Evolutionary conservation across 2,888 invertebrate genomes (phyloP).

Genomic region (Craniophora ligustri): DNA sequence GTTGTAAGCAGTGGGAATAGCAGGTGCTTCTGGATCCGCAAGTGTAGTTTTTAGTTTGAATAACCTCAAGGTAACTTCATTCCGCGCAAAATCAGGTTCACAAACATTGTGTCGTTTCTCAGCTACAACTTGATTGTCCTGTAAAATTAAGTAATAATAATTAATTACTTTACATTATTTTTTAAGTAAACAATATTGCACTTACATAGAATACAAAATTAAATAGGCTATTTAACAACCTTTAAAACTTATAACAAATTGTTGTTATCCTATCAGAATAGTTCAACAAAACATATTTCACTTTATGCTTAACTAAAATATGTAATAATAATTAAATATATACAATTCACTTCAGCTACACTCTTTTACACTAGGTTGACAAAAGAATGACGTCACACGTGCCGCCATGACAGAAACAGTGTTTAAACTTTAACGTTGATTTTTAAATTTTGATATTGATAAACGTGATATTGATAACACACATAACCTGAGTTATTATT

Average conservation of each 20-base stretch:
- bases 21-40: slow-evolving; percentile 32
- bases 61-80: slow-evolving; percentile 24
- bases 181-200: slow-evolving; percentile 21
- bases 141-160: slow-evolving; percentile 22
- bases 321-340: slow-evolving; percentile 21
- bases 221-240: slow-evolving; percentile 19
- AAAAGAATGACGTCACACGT: slow-evolving; percentile 20
- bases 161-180: slow-evolving; percentile 21
- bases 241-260: slow-evolving; percentile 19
- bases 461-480: slow-evolving; percentile 20
- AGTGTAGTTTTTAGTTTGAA: slow-evolving; percentile 23
- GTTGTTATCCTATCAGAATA: slow-evolving; percentile 21
- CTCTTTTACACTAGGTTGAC: slow-evolving; percentile 19
- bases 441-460: slow-evolving; percentile 20
- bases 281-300: slow-evolving; percentile 19
- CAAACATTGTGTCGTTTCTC: slow-evolving; percentile 26
- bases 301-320: slow-evolving; percentile 21
- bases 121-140: slow-evolving; percentile 18
- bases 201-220: slow-evolving; percentile 19
- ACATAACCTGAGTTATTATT: slow-evolving; percentile 22
- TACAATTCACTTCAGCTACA: slow-evolving; percentile 21
- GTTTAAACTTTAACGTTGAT: slow-evolving; percentile 20
- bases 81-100: slow-evolving; percentile 28
- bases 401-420: slow-evolving; percentile 21
- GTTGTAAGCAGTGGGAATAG: slow-evolving; percentile 31